Base-by-base conservation (phyloP, 2,113 vertebrate genomes). In the Gadus macrocephalus region DNA sequence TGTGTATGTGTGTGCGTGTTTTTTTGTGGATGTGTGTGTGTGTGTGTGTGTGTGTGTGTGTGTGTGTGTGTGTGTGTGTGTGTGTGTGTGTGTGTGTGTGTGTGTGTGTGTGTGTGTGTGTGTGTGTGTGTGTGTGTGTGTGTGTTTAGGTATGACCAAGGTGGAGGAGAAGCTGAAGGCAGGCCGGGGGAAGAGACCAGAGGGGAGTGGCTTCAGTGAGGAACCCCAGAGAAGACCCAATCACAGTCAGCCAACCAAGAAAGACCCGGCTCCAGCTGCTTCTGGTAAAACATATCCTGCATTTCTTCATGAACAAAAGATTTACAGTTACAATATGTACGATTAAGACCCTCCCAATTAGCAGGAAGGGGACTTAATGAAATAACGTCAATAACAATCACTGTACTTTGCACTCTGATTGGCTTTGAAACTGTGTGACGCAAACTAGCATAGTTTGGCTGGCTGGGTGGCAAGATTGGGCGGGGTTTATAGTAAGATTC, bases 111-210 rank as follows among this genome's bases (percentile, higher is more conserved):
- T 16, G 62, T 31, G 27, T 31, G 62, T 64, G 15, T 56, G 2
- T 68, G 49, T 70, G 53, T 68, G 28, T n/a, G 20, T 59, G 62
- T 60, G 22, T 28, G 19, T 78, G 20, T 66, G 20, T 31, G 0
- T 76, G 31, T 19, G 53, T 64, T 53, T 70, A 99, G 97, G 97
- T 64, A 93, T 99, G 64, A 94, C 90, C 71, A 99, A 99, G 85
- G 94, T 92, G 3, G 97, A 99, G 78, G 97, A 99, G 83, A 99
- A 97, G 73, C 91, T 95, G 1, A 96, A 97, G 79, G 91, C 91
- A 8, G 92, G 94, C 28, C 92, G 94, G 28, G 90, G 83, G 27
- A 95, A 96, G 89, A 95, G 92, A 83, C 15, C 91, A 72, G 94
- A 95, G 65, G 93, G 88, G 9, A 85, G 53, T 68, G 65, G 73